phyloP scores from a whole-genome alignment of 1,140 invertebrate species.

The Bathynomus jamesi region DNA sequence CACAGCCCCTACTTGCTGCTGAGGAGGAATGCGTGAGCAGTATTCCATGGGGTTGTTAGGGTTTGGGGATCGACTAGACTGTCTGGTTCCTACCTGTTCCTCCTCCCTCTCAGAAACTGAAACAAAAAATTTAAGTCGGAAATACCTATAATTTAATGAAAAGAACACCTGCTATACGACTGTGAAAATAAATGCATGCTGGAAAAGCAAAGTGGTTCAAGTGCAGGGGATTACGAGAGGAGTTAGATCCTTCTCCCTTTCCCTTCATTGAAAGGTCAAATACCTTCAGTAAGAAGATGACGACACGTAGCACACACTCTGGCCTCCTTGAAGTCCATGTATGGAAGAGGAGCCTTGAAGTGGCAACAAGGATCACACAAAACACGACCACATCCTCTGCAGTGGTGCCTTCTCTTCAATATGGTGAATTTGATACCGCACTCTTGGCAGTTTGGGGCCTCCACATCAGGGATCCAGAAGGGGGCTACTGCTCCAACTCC shows the following conservation, averaged over 20 bases:
- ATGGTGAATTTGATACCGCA: slow-evolving; percentile 71
- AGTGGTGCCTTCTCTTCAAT: slow-evolving; percentile 74
- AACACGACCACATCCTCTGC: slow-evolving; percentile 75
- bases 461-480: slow-evolving; percentile 78
- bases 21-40: slow-evolving; percentile 74
- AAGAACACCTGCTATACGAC: too few relatives aligned
- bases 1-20: slow-evolving; percentile 57
- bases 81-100: background rate
- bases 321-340: slow-evolving; percentile 58
- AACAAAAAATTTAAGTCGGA: too few relatives aligned
- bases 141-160: too few relatives aligned
- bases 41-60: slow-evolving; percentile 86
- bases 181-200: too few relatives aligned
- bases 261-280: too few relatives aligned
- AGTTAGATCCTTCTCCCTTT: too few relatives aligned
- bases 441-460: slow-evolving; percentile 68
- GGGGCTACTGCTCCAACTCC: slow-evolving; percentile 62
- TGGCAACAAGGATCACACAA: slow-evolving; percentile 74
- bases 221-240: too few relatives aligned
- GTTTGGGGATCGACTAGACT: slow-evolving; percentile 52
- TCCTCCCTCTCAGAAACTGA: slow-evolving; percentile 5
- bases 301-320: slow-evolving; percentile 53
- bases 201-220: too few relatives aligned
- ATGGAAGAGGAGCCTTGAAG: slow-evolving; percentile 61
- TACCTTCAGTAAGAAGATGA: background rate